phyloP scores from a whole-genome alignment of 64 coral and sea anemone species.

The Montipora foliosa region DNA sequence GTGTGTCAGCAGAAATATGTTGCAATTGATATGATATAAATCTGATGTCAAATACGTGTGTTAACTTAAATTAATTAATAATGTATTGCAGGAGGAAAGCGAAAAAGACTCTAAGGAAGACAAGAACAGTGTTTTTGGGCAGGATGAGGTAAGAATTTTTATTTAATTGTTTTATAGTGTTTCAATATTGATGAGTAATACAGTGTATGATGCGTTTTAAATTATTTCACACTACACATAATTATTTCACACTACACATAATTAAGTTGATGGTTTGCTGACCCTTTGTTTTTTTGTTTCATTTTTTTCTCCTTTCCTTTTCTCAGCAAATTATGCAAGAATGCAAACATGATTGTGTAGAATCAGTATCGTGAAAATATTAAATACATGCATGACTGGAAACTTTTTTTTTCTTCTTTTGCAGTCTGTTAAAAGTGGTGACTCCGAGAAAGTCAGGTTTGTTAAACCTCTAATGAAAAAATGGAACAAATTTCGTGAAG shows the following conservation, averaged over 20 bases:
- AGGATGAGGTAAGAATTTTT: constrained; percentile 1
- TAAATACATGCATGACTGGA: background rate
- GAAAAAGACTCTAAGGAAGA: constrained; percentile 22
- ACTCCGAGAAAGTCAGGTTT: constrained; percentile 78
- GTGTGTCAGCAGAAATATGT: too few species aligned
- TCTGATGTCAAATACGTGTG: too few species aligned
- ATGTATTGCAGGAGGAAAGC: background rate
- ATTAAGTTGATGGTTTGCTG: too few species aligned
- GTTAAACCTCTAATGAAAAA: background rate
- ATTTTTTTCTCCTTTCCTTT: background rate
- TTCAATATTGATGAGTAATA: too few species aligned
- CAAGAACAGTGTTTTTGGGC: background rate
- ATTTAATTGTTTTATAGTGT: background rate
- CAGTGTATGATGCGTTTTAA: too few species aligned
- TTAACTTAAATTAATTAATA: background rate
- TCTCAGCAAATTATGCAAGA: background rate
- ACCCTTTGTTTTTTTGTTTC: too few species aligned
- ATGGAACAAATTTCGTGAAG: too few species aligned
- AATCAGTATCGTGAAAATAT: too few species aligned
- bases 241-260: too few species aligned
- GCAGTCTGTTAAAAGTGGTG: constrained; percentile 67
- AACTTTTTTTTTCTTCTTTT: background rate
- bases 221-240: too few species aligned
- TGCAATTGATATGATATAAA: too few species aligned
- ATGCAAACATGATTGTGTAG: too few species aligned